Evolutionary conservation across 2,888 invertebrate species (phyloP).

Genomic region (Watsonalla cultraria): DNA sequence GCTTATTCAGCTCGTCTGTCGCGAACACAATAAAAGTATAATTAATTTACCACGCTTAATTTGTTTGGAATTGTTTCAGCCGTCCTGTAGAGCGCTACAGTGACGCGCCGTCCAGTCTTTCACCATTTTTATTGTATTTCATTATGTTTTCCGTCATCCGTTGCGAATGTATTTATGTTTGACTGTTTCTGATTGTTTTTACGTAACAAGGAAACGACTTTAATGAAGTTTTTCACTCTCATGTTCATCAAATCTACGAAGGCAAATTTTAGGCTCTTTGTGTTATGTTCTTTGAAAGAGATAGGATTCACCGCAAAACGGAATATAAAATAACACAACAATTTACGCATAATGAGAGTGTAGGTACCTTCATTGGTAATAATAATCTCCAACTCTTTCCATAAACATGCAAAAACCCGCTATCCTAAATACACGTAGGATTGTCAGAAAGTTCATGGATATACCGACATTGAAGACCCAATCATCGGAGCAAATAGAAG

Average conservation of each 20-base stretch:
- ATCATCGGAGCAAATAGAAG: no score
- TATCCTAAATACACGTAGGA: no score
- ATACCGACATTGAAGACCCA: no score
- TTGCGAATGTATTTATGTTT: not conserved
- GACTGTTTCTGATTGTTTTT: not conserved
- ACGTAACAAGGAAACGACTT: not conserved
- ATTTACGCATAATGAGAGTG: no score
- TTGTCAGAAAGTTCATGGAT: no score
- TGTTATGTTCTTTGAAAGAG: no score
- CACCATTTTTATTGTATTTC: not conserved
- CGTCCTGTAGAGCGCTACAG: not conserved
- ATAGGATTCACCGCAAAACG: no score
- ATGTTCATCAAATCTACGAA: not conserved
- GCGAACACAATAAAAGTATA: constrained; percentile 1
- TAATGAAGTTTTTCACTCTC: not conserved
- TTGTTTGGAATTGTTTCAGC: not conserved
- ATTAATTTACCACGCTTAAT: not conserved
- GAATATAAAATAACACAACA: no score
- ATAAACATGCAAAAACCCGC: no score
- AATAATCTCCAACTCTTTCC: no score
- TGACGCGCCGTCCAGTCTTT: not conserved
- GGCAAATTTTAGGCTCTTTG: not conserved
- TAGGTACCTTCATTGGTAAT: no score
- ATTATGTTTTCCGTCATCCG: not conserved
- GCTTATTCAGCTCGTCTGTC: constrained; percentile 15